Evolutionary conservation across 2,797 vertebrate genomes (phyloP), one percentile per base, ranked within the genome.

Genomic region (Enteromius mattozi): DNA sequence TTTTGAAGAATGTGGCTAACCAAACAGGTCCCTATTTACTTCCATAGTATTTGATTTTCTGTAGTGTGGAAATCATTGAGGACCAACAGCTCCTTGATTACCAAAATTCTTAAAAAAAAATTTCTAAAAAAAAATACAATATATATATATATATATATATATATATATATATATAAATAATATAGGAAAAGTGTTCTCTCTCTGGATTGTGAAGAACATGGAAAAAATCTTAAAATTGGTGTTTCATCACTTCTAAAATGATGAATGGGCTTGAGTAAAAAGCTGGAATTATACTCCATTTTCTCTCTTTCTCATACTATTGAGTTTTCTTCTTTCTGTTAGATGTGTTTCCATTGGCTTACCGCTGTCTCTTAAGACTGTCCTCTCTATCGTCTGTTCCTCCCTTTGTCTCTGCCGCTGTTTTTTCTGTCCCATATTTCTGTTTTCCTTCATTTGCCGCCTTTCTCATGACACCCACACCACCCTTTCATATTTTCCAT

Each of bases 221-320:
- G 49, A 71, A 80, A 10, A 80, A 87, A 66, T 80, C 16, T 21
- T 70, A 63, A 81, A 89, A 89, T 21, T 21, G 70, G 87, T 84
- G 87, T 89, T 92, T 93, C 90, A 91, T 90, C 85, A 85, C 89
- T 86, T 89, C 80, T 47, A 79, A 1, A 17, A n/a, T 90, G 86
- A 82, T 79, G 75, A 89, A 85, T 80, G 82, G 37, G 88, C 88
- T 65, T 1, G 3, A 86, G 83, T 78, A 84, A 78, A 84, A 78
- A 81, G 71, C 65, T 85, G 86, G 88, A 89, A 87, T 90, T 82
- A 24, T 56, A 35, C 83, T 27, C 51, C 6, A 6, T 79, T 81
- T 76, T 12, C 33, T 24, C 72, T 21, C 85, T 88, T 78, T 86
- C 71, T 80, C 47, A 72, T 47, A 12, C 56, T 56, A 27, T 71